Evolutionary conservation across 2,888 invertebrate species (phyloP).

Genomic region (Meiosimyza decipiens): DNA sequence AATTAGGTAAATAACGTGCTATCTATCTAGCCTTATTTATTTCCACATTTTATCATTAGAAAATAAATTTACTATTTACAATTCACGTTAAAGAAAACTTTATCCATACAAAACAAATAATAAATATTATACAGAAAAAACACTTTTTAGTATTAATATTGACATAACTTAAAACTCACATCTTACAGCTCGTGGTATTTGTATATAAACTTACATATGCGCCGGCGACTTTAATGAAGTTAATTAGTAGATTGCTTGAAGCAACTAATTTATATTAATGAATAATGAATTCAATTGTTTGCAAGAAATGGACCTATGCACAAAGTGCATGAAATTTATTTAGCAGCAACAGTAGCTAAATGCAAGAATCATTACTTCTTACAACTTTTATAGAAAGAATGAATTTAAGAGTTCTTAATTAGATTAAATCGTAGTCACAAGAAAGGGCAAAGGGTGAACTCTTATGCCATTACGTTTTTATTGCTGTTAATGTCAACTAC

Average conservation of each 20-base stretch:
- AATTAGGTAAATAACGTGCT: too few relatives aligned
- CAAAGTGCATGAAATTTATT: neutral
- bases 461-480: neutral
- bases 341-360: neutral
- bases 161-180: too few relatives aligned
- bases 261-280: constrained; percentile 15
- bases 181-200: too few relatives aligned
- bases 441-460: neutral
- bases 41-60: too few relatives aligned
- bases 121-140: too few relatives aligned
- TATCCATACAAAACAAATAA: too few relatives aligned
- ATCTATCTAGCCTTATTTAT: too few relatives aligned
- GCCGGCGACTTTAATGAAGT: too few relatives aligned
- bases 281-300: constrained; percentile 35
- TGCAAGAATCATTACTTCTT: neutral
- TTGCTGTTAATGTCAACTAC: neutral
- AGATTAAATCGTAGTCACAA: neutral
- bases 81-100: too few relatives aligned
- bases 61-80: too few relatives aligned
- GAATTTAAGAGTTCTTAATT: neutral
- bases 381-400: neutral
- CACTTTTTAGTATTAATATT: too few relatives aligned
- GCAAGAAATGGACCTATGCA: neutral
- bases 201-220: too few relatives aligned
- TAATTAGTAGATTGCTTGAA: neutral